Evolutionary conservation across 2,797 vertebrate genomes (phyloP).

Genomic region (Sphaeramia orbicularis): DNA sequence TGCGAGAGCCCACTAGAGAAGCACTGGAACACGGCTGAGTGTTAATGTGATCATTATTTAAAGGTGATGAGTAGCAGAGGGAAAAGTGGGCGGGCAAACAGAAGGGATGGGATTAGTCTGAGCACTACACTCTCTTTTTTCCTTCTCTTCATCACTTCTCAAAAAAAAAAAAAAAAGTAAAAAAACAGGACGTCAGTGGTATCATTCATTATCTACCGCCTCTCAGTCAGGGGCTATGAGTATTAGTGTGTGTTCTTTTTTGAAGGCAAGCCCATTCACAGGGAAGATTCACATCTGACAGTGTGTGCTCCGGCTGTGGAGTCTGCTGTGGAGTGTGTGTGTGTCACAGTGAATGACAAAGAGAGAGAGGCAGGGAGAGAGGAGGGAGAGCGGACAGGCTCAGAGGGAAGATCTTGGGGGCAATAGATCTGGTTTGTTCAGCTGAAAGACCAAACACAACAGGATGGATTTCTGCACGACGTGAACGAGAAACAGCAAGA

Average conservation of each 20-base stretch:
- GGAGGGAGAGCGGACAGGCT: constrained; percentile 24
- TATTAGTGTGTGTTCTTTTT: constrained; percentile 11
- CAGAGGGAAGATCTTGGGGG: constrained; percentile 55
- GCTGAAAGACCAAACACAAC: constrained; percentile 57
- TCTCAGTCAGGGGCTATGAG: constrained; percentile 33
- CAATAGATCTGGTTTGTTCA: constrained; percentile 62
- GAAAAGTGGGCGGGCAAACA: constrained; percentile 35
- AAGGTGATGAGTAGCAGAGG: constrained; percentile 53
- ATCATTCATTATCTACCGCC: constrained; percentile 43
- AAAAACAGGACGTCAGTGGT: not conserved
- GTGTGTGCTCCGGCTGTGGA: constrained; percentile 47
- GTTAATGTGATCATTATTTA: constrained; percentile 48
- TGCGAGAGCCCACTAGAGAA: constrained; percentile 1
- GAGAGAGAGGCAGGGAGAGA: constrained; percentile 6
- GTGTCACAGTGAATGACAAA: constrained; percentile 53
- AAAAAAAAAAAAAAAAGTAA: constrained; percentile 11
- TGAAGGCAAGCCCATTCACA: constrained; percentile 44
- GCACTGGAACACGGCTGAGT: constrained; percentile 14
- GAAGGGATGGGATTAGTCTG: constrained; percentile 37
- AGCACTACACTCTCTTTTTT: constrained; percentile 20
- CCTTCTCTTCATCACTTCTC: constrained; percentile 26
- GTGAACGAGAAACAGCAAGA: constrained; percentile 48
- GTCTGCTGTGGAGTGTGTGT: constrained; percentile 12
- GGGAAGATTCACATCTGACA: constrained; percentile 34
- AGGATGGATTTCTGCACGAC: constrained; percentile 72